Base-by-base conservation (phyloP, 1,140 invertebrate species). In the Homalodisca vitripennis region DNA sequence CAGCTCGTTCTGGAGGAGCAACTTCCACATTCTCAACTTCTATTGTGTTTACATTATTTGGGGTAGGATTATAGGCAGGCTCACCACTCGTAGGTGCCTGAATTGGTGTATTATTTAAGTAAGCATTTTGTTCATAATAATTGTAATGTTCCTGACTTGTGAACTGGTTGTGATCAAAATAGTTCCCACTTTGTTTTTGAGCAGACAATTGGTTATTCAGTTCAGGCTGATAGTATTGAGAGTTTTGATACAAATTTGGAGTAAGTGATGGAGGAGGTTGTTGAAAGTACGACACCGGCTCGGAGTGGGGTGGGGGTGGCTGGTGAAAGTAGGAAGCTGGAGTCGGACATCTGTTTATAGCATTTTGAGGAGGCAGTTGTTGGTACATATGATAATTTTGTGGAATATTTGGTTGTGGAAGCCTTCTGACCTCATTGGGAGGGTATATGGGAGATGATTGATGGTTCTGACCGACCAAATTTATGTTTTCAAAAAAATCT, bases 1-100 rank as follows among this genome's bases (percentile, higher is more conserved):
- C 60, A 67, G 32, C 66, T 41, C 53, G 34, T 51, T 74, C 71
- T 20, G 73, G 74, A 48, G 70, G 69, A 17, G 71, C 71, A 22
- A 76, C 68, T 68, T 76, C 75, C 29, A 69, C 64, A 32, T 76
- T 76, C 66, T 76, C 75, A 26, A 76, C 73, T 41, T 41, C 34
- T 10, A 17, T 41, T 41, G 34, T 41, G 34, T 6, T 41, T 41
- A 6, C 17, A 17, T 41, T 17, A 41, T 41, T 10, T 41, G 34
- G 6, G 34, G 34, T 10, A n/a, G n/a, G n/a, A n/a, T n/a, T n/a
- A n/a, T n/a, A n/a, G n/a, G n/a, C n/a, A n/a, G n/a, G n/a, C n/a
- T n/a, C n/a, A n/a, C n/a, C n/a, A n/a, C n/a, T n/a, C n/a, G n/a
- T n/a, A n/a, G n/a, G n/a, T n/a, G n/a, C n/a, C n/a, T n/a, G n/a